Base-by-base conservation (phyloP, 2,113 vertebrate genomes). In the Podiceps cristatus region DNA sequence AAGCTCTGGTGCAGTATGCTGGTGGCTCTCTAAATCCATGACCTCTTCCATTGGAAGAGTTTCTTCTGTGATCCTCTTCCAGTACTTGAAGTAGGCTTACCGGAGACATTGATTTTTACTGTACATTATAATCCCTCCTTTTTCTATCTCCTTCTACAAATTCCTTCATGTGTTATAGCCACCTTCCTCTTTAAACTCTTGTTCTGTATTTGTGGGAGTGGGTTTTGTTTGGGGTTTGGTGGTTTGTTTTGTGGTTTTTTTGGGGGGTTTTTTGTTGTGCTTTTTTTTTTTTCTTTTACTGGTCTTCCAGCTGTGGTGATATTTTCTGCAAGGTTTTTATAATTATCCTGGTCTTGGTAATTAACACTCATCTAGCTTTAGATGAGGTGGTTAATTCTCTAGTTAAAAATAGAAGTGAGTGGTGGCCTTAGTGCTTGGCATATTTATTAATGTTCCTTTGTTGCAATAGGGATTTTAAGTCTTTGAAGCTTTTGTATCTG, bases 351-450 rank as follows among this genome's bases (percentile, higher is more conserved):
- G 37, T 76, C 85, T 85, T 67, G 22, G 33, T 96, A 88, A 91
- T 95, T 96, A 94, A 92, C 86, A 73, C 53, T 55, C 73, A 47
- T 47, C 5, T 50, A 86, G 35, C 88, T 86, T 92, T 80, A 63
- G 71, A 86, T 45, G 86, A 83, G 67, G 17, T 88, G 55, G 47
- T 88, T 96, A 88, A 83, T 95, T 97, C 90, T 93, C 52, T 93
- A 95, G 96, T 95, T 97, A 97, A 92, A 97, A 95, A 67, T 64
- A 95, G 40, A 88, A 95, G 49, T 71, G 72, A 96, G 71, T 77
- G 63, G 77, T 86, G 81, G 63, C 85, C 94, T 88, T 86, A 84
- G 49, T 74, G 63, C 79, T 82, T 92, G 86, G 76, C 84, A 25
- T 91, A 71, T 96, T 96, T 96, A 95, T 96, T 94, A 93, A 78